phyloP scores from a whole-genome alignment of 1,140 invertebrate species.

The Orchestia grillus region DNA sequence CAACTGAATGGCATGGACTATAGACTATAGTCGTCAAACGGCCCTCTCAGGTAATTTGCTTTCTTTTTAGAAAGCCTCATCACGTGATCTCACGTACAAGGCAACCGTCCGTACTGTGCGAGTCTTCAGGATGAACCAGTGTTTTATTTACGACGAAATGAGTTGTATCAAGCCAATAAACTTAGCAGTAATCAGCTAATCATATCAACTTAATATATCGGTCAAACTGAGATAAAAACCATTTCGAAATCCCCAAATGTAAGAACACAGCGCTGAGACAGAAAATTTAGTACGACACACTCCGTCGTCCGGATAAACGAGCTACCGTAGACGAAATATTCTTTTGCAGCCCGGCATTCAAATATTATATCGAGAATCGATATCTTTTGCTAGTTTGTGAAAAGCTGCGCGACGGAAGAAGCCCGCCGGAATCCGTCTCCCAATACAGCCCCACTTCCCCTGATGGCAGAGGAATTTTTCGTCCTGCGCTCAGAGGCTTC shows the following conservation, averaged over 20 bases:
- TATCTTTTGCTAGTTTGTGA: not conserved
- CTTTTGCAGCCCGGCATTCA: not conserved
- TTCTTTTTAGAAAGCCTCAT: not conserved
- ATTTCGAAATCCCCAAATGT: not conserved
- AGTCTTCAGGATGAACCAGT: not conserved
- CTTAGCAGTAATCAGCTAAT: too few relatives aligned
- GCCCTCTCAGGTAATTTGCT: too few relatives aligned
- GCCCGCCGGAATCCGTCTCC: not conserved
- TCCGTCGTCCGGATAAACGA: not conserved
- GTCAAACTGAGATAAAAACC: not conserved
- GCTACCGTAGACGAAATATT: not conserved
- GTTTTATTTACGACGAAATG: too few relatives aligned
- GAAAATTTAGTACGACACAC: not conserved
- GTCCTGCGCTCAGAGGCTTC: not conserved
- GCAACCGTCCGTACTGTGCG: not conserved
- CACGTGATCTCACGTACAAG: too few relatives aligned
- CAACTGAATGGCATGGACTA: too few relatives aligned
- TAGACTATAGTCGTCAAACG: too few relatives aligned
- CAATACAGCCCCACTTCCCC: not conserved
- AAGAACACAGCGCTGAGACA: not conserved
- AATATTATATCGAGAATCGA: conserved; percentile 2
- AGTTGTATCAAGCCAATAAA: too few relatives aligned
- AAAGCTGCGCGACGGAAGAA: not conserved
- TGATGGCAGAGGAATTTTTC: not conserved
- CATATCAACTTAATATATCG: not conserved